Base-by-base conservation (phyloP, 2,888 invertebrate species). In the Drosophila suboccidentalis region DNA sequence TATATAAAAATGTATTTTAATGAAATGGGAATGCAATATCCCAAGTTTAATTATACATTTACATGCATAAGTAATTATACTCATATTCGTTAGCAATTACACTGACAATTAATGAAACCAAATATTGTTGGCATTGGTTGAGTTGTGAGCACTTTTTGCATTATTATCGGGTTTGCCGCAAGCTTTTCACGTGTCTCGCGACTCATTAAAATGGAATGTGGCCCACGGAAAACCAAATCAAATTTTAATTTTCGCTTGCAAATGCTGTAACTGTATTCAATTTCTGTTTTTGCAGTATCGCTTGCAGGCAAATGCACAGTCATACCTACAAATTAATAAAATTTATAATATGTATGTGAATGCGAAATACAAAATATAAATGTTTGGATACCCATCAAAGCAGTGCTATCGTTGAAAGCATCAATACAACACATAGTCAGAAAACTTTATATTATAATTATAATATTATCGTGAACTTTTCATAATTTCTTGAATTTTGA, bases 111-210 rank as follows among this genome's bases (percentile, higher is more conserved):
- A 78, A 66, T 78, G 66, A 41, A 66, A 55, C 57, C 60, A 73
- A 75, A 73, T 62, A 59, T 43, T 41, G 58, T 41, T 55, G 61
- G 36, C 61, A 55, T 39, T 72, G 60, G 47, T 58, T 41, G 41
- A 67, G 50, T 59, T 55, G 39, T 39, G 9, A 49, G 49, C 54
- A 38, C 38, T 71, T 71, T 66, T 51, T 74, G 41, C 47, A 51
- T 75, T 78, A 68, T 75, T 78, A 61, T 76, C 79, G 58, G 61
- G 58, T 51, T 79, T 49, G 70, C 76, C 79, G 70, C 70, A 51
- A 79, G 79, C 58, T 58, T 61, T 58, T 44, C 46, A 44, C 59
- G 43, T 53, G 41, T 60, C 54, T 62, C 59, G 59, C 60, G 29
- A 54, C 75, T 69, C 79, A 78, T 75, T 75, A 68, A 75, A 73